A percentile compares a stretch with the other conserved stretches of the same genome.
phyloP scores from a whole-genome alignment of 2,113 vertebrate species.

The Pontoporia blainvillei region DNA sequence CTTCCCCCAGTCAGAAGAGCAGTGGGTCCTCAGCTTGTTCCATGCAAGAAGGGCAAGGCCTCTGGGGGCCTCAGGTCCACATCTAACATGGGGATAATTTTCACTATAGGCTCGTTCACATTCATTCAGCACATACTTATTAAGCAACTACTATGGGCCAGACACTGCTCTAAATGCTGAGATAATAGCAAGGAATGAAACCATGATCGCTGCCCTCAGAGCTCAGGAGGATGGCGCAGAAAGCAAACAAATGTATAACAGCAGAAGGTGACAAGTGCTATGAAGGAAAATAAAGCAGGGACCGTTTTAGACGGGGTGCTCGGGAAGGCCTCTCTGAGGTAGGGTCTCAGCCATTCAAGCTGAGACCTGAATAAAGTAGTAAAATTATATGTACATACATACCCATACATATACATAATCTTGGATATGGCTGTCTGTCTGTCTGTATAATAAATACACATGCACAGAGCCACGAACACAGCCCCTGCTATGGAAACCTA shows the following conservation, averaged over 20 bases:
- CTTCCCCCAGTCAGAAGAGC: background rate
- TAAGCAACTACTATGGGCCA: background rate
- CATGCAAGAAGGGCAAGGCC: background rate
- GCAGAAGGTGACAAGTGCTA: rapidly evolving
- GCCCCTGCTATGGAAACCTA: background rate
- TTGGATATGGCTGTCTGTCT: background rate
- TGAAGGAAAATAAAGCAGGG: background rate
- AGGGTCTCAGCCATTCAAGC: background rate
- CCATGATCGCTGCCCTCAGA: background rate
- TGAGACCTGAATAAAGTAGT: background rate
- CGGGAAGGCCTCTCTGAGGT: background rate
- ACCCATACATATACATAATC: background rate
- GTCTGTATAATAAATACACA: background rate
- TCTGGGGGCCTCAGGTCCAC: background rate
- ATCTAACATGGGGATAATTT: background rate
- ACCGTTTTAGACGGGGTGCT: background rate
- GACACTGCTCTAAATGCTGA: background rate
- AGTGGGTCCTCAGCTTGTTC: background rate
- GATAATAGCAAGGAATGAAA: background rate
- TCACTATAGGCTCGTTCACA: background rate
- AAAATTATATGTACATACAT: background rate
- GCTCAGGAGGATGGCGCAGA: background rate
- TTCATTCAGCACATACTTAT: background rate
- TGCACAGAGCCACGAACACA: background rate
- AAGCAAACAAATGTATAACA: background rate